Evolutionary conservation across 2,797 vertebrate species (phyloP).

Genomic region (Craterocephalus amniculus): DNA sequence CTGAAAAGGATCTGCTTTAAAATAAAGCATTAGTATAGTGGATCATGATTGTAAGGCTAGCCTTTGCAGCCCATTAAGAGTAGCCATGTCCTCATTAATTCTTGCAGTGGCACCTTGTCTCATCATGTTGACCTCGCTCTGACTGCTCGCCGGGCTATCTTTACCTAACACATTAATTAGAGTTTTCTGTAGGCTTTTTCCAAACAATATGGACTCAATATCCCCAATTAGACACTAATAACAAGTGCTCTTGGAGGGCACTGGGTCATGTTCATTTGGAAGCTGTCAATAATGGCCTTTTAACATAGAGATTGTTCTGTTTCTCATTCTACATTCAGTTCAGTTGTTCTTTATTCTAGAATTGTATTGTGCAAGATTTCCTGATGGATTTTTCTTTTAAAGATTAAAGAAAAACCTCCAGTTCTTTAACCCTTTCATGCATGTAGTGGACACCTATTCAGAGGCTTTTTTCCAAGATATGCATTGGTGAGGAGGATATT

Average conservation of each 20-base stretch:
- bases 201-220: background rate
- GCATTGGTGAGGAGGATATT: too few species aligned
- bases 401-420: background rate
- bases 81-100: slow-evolving; percentile 18
- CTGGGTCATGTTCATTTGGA: slow-evolving; percentile 1
- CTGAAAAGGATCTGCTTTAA: too few species aligned
- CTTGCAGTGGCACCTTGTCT: slow-evolving; percentile 3
- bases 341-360: background rate
- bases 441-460: too few species aligned
- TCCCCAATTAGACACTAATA: background rate
- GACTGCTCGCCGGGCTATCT: background rate
- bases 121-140: background rate
- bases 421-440: too few species aligned
- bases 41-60: background rate
- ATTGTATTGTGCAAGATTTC: too few species aligned
- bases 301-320: background rate
- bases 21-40: too few species aligned
- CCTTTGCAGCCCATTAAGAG: background rate
- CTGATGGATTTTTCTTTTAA: too few species aligned
- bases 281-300: slow-evolving; percentile 6
- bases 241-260: background rate
- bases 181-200: background rate
- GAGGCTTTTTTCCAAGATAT: too few species aligned
- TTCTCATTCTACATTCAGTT: background rate
- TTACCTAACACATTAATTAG: background rate